These are phyloP conservation scores for Notiomystis cincta DNA, from an alignment of 2,113 vertebrate genomes.

Conservation along the genomic window DNA sequence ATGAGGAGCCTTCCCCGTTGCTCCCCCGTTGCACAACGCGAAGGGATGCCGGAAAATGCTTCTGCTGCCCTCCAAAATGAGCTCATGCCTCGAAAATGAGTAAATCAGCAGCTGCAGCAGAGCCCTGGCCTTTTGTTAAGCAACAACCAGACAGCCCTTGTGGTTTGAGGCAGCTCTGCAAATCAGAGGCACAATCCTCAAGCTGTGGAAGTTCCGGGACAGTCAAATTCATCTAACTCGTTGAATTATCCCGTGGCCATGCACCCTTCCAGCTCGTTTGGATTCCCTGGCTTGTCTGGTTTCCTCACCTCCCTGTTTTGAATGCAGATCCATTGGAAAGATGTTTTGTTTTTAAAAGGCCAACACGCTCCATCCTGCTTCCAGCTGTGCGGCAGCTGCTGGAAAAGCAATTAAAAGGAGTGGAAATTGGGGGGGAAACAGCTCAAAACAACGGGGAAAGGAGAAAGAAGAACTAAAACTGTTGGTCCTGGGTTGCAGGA, in stretches of 20 bases:
- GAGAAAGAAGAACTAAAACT: not conserved
- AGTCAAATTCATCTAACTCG: not conserved
- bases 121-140: not conserved
- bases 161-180: not conserved
- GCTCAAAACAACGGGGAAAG: not conserved
- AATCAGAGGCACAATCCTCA: not conserved
- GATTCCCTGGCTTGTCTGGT: not conserved
- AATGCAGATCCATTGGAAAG: not conserved
- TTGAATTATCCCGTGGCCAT: not conserved
- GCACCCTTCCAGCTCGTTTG: not conserved
- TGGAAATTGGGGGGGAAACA: not conserved
- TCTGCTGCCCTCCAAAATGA: not conserved
- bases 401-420: slow-evolving; percentile 9
- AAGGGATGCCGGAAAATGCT: not conserved
- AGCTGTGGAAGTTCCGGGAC: not conserved
- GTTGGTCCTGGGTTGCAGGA: fast-evolving
- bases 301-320: not conserved
- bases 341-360: not conserved
- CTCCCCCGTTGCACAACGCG: not conserved
- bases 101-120: slow-evolving; percentile 1
- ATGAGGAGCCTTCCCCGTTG: fast-evolving
- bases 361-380: not conserved
- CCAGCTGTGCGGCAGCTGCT: slow-evolving; percentile 20
- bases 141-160: not conserved
- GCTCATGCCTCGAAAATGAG: slow-evolving; percentile 24